Percentiles rank a stretch among this genome's conserved stretches.
These are phyloP conservation scores for Notiomystis cincta DNA, from an alignment of 2,113 vertebrate genomes.

Conservation along the genomic window DNA sequence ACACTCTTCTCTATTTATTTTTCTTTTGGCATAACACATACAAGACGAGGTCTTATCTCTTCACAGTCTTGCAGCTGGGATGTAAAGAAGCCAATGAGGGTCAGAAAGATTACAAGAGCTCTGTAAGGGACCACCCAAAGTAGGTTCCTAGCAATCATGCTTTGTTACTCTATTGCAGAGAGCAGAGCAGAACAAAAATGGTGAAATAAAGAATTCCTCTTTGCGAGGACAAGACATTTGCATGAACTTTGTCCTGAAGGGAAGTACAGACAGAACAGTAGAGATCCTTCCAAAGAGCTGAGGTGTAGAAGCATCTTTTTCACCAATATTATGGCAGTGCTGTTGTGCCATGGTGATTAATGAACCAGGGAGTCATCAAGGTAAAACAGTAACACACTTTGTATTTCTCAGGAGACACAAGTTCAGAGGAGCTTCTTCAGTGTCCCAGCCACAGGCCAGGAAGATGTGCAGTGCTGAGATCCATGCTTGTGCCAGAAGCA, in stretches of 20 bases:
- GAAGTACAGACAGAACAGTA: neutral
- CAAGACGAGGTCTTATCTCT: neutral
- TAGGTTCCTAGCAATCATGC: neutral
- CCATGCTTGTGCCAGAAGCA: accelerated
- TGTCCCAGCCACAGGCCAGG: accelerated
- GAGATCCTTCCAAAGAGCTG: neutral
- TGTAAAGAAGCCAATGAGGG: neutral
- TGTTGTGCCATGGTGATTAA: neutral
- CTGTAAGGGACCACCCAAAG: neutral
- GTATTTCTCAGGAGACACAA: neutral
- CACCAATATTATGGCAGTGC: neutral
- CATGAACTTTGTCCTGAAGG: neutral
- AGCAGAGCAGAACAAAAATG: neutral
- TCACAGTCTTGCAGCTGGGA: neutral
- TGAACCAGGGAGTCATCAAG: neutral
- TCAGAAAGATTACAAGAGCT: neutral
- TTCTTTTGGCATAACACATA: neutral
- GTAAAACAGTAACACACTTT: neutral
- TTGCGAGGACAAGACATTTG: neutral
- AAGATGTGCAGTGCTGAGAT: neutral
- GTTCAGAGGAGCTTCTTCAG: neutral
- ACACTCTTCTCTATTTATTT: neutral
- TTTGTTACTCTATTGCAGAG: neutral
- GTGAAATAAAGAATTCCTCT: neutral
- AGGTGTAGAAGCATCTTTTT: neutral